Evolutionary conservation across 1,140 invertebrate species (phyloP).

Genomic region (Danaus plexippus): DNA sequence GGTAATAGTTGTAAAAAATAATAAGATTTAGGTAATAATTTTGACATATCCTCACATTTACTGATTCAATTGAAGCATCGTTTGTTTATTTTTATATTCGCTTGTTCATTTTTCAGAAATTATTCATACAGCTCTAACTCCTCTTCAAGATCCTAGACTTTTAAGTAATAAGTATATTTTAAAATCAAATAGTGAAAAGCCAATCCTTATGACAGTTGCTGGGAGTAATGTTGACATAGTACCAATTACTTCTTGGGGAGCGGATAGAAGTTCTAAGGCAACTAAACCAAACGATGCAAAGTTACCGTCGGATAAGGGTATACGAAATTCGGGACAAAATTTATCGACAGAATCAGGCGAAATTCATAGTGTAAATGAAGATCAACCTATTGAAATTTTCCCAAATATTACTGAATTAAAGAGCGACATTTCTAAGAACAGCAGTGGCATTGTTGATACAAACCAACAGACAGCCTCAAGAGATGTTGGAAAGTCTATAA

Average conservation of each 20-base stretch:
- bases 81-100: conserved; percentile 5
- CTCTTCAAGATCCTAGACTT: conserved; percentile 46
- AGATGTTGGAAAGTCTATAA: too few relatives aligned
- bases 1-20: conserved; percentile 27
- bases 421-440: too few relatives aligned
- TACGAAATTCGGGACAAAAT: conserved; percentile 28
- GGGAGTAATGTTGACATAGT: conserved; percentile 35
- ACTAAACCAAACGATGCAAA: too few relatives aligned
- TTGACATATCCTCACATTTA: conserved; percentile 8
- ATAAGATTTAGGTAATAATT: conserved; percentile 1
- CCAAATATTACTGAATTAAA: too few relatives aligned
- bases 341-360: conserved; percentile 30
- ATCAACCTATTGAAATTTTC: not conserved
- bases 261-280: too few relatives aligned
- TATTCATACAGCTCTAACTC: conserved; percentile 25
- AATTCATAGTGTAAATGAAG: conserved; percentile 17
- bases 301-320: conserved; percentile 19
- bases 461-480: too few relatives aligned
- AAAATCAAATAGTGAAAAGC: conserved; percentile 24
- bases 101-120: conserved; percentile 43
- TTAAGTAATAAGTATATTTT: conserved; percentile 45
- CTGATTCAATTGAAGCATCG: conserved; percentile 2
- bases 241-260: not conserved
- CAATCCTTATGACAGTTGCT: conserved; percentile 25
- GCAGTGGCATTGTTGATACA: too few relatives aligned